phyloP scores from a whole-genome alignment of 2,797 vertebrate genomes.

The Okamejei kenojei region DNA sequence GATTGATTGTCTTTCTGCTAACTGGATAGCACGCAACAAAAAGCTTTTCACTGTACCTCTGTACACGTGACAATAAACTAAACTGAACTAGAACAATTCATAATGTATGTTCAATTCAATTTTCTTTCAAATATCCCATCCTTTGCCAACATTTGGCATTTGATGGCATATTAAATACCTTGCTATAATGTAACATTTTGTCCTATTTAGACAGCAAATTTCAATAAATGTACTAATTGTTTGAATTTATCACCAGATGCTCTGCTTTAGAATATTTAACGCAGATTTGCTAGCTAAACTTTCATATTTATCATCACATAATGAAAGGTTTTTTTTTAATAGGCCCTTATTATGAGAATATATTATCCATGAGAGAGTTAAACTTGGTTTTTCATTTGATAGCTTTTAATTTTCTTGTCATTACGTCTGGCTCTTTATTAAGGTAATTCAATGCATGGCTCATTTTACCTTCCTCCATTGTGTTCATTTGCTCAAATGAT shows the following conservation, averaged over 20 bases:
- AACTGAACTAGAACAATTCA: background rate
- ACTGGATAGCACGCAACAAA: too few species aligned
- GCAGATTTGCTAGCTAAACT: too few species aligned
- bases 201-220: background rate
- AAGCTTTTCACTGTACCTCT: too few species aligned
- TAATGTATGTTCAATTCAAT: background rate
- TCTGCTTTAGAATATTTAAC: background rate
- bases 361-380: background rate
- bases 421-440: background rate
- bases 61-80: too few species aligned
- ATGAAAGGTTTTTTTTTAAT: background rate
- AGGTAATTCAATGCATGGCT: background rate
- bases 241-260: background rate
- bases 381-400: background rate
- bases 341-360: background rate
- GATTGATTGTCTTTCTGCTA: too few species aligned
- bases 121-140: background rate
- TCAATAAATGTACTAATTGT: background rate
- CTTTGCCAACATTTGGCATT: background rate
- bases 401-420: slow-evolving; percentile 11
- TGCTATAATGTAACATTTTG: background rate
- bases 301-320: background rate
- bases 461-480: background rate
- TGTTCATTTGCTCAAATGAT: slow-evolving; percentile 1
- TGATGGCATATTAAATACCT: background rate